Evolutionary conservation across 2,797 vertebrate species (phyloP), one percentile per base, ranked within the genome.

Genomic region (Pampus argenteus): DNA sequence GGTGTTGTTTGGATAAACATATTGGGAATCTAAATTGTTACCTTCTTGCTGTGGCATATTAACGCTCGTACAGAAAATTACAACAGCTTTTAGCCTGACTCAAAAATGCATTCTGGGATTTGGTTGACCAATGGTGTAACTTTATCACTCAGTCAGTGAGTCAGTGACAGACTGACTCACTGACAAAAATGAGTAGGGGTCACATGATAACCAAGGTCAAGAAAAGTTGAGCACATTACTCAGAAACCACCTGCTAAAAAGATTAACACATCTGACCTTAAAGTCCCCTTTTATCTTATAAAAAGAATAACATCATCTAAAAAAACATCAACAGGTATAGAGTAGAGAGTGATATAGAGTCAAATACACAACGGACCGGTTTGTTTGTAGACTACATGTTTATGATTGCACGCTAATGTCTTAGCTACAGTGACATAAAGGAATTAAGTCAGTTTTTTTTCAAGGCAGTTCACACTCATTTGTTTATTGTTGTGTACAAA

Each of bases 401-500:
- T 42, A 22, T 10, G 47, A 57, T 6, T 36, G 52, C 4, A 26
- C 25, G 34, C 64, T 63, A 20, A 50, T 4, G 9, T 9, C 26
- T 36, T 3, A 1, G 55, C 20, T 40, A 47, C 52, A 40, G 45
- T 23, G 20, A 62, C 9, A 2, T 66, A 61, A n/a, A 4, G 45
- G 38, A 18, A 59, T 47, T 22, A 44, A 42, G n/a, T n/a, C 49
- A n/a, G 40, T 18, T 6, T 56, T 28, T 45, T 4, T 26, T 38
- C 47, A 51, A 63, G 8, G 59, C 22, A 49, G 25, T 38, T 77
- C 56, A 28, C 26, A 6, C 48, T 73, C 57, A 31, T 81, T 72
- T 85, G 76, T 83, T 84, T 86, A 63, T 14, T 82, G 79, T 76
- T 69, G 79, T 9, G 44, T 52, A 57, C 29, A 55, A 70, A 66